A percentile compares a stretch with the other conserved stretches of the same genome.
These are phyloP conservation scores for Eueides isabella DNA, from an alignment of 1,140 invertebrate genomes.

Conservation along the genomic window DNA sequence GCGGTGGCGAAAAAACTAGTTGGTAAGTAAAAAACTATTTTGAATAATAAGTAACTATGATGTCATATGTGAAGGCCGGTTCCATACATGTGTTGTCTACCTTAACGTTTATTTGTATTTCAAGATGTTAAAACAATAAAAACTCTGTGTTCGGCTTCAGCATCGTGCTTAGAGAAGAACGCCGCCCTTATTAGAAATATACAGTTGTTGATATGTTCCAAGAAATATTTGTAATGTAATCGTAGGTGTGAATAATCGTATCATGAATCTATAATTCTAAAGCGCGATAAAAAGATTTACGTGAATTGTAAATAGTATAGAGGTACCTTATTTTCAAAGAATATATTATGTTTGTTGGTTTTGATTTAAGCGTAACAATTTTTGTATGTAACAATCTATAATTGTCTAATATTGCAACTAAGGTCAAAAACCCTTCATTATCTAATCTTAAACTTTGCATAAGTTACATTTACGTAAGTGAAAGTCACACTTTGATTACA, in stretches of 20 bases:
- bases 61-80: conserved; percentile 76
- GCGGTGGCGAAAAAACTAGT: conserved; percentile 78
- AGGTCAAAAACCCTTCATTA: conserved; percentile 35
- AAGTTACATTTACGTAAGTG: conserved; percentile 38
- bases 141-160: conserved; percentile 52
- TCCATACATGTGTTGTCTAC: conserved; percentile 62
- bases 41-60: conserved; percentile 60
- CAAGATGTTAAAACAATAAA: conserved; percentile 48
- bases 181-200: conserved; percentile 59
- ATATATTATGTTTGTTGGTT: not conserved
- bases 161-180: conserved; percentile 63
- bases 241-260: conserved; percentile 19
- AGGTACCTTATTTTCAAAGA: not conserved
- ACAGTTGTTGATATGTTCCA: conserved; percentile 39
- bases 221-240: conserved; percentile 22
- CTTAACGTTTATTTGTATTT: conserved; percentile 54
- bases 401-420: conserved; percentile 25
- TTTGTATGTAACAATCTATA: conserved; percentile 17
- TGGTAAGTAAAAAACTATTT: conserved; percentile 80
- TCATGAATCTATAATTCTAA: not conserved
- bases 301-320: not conserved
- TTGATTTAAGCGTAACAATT: not conserved
- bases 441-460: conserved; percentile 30
- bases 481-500: conserved; percentile 26
- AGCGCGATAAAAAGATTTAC: not conserved